Conservation (phyloP, 2,888 invertebrate species). For the Gymnoscelis rufifasciata region DNA sequence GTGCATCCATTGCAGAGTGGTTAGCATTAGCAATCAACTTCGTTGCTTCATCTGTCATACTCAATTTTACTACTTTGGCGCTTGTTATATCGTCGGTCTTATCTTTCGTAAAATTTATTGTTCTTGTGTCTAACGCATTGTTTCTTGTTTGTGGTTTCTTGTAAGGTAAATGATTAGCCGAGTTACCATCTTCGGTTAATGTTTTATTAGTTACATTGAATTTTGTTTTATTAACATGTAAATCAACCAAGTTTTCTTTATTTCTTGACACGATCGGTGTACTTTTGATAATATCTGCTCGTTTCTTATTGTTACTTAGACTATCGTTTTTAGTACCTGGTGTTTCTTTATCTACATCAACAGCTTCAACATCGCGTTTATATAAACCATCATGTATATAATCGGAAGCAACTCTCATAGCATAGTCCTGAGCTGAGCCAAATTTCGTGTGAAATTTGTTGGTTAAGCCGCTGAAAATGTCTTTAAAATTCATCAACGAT, state of each 20-base stretch:
- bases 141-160: too few relatives aligned
- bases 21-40: background rate
- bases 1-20: background rate
- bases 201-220: too few relatives aligned
- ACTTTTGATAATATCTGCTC: too few relatives aligned
- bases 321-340: background rate
- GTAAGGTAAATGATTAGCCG: too few relatives aligned
- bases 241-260: too few relatives aligned
- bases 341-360: background rate
- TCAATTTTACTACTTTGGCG: too few relatives aligned
- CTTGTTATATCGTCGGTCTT: too few relatives aligned
- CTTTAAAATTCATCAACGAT: constrained; percentile 22
- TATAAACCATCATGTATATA: background rate
- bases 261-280: too few relatives aligned
- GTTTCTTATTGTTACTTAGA: background rate
- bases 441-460: constrained; percentile 26
- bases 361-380: constrained; percentile 1
- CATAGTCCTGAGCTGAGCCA: background rate
- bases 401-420: background rate
- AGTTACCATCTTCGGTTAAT: too few relatives aligned
- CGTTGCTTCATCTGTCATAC: background rate
- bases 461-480: constrained; percentile 1
- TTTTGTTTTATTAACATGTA: too few relatives aligned
- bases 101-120: too few relatives aligned
- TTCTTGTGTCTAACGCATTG: too few relatives aligned